A percentile compares a stretch with the other conserved stretches of the same genome.
These are phyloP conservation scores for Macrophya alboannulata DNA, from an alignment of 2,888 invertebrate genomes.

Conservation along the genomic window DNA sequence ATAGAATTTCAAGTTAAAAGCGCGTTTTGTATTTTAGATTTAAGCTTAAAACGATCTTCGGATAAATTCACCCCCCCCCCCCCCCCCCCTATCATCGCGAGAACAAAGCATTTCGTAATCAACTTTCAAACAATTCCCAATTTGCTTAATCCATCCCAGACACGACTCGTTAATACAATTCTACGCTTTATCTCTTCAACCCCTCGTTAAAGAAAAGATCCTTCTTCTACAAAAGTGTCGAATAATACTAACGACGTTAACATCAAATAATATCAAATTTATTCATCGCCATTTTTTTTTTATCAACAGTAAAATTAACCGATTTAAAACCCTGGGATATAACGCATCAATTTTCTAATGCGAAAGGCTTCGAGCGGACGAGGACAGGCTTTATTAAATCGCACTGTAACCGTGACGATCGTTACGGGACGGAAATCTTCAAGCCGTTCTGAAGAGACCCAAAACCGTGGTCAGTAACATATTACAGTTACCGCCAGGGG, in stretches of 20 bases:
- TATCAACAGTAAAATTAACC: neutral
- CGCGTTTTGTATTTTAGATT: neutral
- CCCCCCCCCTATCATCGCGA: no score
- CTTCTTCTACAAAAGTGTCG: neutral
- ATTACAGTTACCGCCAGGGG: constrained; percentile 23
- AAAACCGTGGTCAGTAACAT: constrained; percentile 37
- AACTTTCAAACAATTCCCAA: constrained; percentile 33
- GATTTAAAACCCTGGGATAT: no score
- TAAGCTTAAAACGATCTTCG: neutral
- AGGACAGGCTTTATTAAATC: constrained; percentile 3
- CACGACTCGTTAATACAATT: constrained; percentile 13
- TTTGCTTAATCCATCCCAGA: neutral
- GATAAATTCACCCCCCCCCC: constrained; percentile 22
- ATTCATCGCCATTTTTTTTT: neutral
- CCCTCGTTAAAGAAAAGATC: neutral
- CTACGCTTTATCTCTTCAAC: neutral
- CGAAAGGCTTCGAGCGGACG: neutral
- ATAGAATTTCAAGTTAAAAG: neutral
- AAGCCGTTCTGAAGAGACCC: constrained; percentile 6
- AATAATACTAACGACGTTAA: neutral
- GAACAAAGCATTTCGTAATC: constrained; percentile 10
- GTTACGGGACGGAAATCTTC: constrained; percentile 45
- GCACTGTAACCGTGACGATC: neutral
- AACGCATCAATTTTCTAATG: neutral
- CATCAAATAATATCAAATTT: neutral